A percentile compares a stretch with the other conserved stretches of the same genome.
These are phyloP conservation scores for Ricordea florida DNA, from an alignment of 92 coral and sea anemone species.

Conservation along the genomic window DNA sequence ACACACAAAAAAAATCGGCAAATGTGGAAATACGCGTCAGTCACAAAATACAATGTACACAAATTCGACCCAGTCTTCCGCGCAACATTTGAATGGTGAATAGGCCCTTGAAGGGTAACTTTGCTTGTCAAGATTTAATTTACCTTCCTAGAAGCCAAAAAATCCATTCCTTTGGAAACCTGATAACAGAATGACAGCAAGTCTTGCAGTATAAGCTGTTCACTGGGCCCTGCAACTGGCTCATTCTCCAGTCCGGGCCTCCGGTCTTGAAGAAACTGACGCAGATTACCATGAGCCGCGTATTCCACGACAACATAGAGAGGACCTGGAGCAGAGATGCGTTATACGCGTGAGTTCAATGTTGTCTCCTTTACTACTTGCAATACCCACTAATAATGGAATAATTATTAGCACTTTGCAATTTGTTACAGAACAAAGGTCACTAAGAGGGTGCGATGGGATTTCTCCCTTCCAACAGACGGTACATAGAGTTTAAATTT, in stretches of 20 bases:
- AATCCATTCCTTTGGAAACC: constrained; percentile 85
- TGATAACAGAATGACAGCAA: constrained; percentile 81
- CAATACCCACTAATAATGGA: no score
- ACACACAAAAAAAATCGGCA: no score
- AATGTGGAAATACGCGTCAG: no score
- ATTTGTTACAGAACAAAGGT: no score
- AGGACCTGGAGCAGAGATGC: constrained; percentile 85
- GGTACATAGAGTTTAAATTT: no score
- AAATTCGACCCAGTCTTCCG: neutral
- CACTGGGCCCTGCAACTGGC: constrained; percentile 49
- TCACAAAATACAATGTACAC: no score
- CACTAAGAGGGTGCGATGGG: no score
- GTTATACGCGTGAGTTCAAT: no score
- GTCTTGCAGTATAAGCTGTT: constrained; percentile 59
- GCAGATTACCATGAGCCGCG: constrained; percentile 78
- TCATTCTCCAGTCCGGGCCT: constrained; percentile 69
- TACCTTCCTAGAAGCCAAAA: constrained; percentile 81
- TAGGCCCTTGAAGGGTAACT: neutral
- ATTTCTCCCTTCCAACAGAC: no score
- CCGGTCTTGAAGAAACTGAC: constrained; percentile 81
- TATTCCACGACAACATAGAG: constrained; percentile 77
- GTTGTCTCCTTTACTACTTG: no score
- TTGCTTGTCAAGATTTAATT: neutral
- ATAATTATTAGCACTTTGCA: no score
- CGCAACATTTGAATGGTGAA: neutral